Conservation (phyloP, 1,140 invertebrate species). For the Phocides pigmalion region DNA sequence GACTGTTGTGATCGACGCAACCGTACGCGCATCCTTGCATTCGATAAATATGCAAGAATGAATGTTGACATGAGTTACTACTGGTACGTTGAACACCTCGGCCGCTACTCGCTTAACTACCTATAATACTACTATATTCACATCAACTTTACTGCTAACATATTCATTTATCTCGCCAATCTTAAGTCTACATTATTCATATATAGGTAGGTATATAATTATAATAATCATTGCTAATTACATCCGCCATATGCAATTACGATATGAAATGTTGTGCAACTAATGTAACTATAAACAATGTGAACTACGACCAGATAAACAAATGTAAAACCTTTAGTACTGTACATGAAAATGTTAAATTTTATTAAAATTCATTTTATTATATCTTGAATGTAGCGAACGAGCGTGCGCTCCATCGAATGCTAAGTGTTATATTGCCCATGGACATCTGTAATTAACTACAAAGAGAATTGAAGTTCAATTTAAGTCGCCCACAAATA, state of each 20-base stretch:
- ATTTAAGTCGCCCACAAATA: too few species aligned
- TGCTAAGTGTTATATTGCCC: too few species aligned
- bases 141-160: too few species aligned
- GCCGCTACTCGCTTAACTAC: not conserved
- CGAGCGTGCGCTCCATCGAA: too few species aligned
- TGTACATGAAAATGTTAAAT: too few species aligned
- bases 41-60: conserved; percentile 28
- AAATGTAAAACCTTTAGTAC: too few species aligned
- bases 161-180: conserved; percentile 18
- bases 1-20: not conserved
- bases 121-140: too few species aligned
- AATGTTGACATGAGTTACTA: conserved; percentile 12
- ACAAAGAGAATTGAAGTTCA: too few species aligned
- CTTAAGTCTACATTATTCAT: conserved; percentile 24
- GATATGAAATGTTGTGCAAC: conserved; percentile 13
- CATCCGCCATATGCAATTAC: conserved; percentile 22
- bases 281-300: not conserved
- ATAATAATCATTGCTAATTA: conserved; percentile 24
- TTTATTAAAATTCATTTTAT: too few species aligned
- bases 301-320: not conserved
- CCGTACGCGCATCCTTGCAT: conserved; percentile 17
- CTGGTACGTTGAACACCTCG: not conserved
- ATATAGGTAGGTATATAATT: conserved; percentile 1
- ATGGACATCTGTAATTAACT: too few species aligned
- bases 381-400: too few species aligned